Percentiles rank a stretch among this genome's conserved stretches.
Evolutionary conservation across 1,140 invertebrate genomes (phyloP).

Genomic region (Heliothis virescens): DNA sequence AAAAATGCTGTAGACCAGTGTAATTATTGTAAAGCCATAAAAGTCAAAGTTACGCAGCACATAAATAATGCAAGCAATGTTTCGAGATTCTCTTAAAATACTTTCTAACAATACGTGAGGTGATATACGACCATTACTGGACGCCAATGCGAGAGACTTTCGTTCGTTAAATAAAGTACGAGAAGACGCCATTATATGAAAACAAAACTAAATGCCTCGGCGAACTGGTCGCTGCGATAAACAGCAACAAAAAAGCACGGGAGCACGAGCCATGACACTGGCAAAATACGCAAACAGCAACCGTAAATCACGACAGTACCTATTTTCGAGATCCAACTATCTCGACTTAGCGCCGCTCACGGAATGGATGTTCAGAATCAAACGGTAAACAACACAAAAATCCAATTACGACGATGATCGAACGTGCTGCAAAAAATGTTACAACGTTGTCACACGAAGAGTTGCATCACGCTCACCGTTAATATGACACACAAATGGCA

Average conservation of each 20-base stretch:
- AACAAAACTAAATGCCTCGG: slow-evolving; percentile 65
- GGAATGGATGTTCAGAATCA: slow-evolving; percentile 46
- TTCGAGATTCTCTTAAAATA: slow-evolving; percentile 60
- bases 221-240: slow-evolving; percentile 32
- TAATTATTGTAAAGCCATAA: slow-evolving; percentile 40
- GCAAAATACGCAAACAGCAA: slow-evolving; percentile 60
- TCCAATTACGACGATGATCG: slow-evolving; percentile 51
- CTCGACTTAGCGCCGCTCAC: slow-evolving; percentile 47
- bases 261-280: slow-evolving; percentile 57
- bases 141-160: slow-evolving; percentile 63
- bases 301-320: slow-evolving; percentile 21
- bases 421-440: slow-evolving; percentile 49
- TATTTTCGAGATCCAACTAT: slow-evolving; percentile 28
- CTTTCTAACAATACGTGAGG: slow-evolving; percentile 69
- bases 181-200: slow-evolving; percentile 58
- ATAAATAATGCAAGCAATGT: slow-evolving; percentile 50
- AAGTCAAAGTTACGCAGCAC: slow-evolving; percentile 40
- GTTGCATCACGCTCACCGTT: slow-evolving; percentile 61
- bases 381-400: slow-evolving; percentile 52
- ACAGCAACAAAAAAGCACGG: slow-evolving; percentile 48
- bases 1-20: no score
- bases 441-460: slow-evolving; percentile 54
- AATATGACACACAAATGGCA: slow-evolving; percentile 52
- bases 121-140: slow-evolving; percentile 61
- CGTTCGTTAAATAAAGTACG: slow-evolving; percentile 56